Evolutionary conservation across 2,888 invertebrate genomes (phyloP).

Genomic region (Cenopis cana): DNA sequence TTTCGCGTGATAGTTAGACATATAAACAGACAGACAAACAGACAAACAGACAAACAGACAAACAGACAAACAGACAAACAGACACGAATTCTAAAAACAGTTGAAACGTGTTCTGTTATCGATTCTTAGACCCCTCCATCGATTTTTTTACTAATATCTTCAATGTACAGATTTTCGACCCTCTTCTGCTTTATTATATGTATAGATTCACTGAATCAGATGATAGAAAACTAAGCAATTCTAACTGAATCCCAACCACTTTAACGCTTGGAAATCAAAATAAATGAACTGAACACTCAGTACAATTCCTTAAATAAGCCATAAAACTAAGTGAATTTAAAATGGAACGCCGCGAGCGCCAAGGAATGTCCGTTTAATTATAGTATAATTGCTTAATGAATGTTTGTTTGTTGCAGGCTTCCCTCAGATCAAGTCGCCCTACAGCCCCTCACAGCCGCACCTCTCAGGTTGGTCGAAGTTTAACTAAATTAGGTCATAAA

Average conservation of each 20-base stretch:
- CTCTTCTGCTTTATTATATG: too few relatives aligned
- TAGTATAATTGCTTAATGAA: constrained; percentile 67
- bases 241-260: neutral
- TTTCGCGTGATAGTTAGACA: too few relatives aligned
- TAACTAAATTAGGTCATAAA: too few relatives aligned
- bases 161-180: too few relatives aligned
- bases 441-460: constrained; percentile 86
- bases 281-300: constrained; percentile 17
- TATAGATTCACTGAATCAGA: too few relatives aligned
- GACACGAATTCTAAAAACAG: too few relatives aligned
- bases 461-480: constrained; percentile 81
- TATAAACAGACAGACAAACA: too few relatives aligned
- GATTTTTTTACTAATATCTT: too few relatives aligned
- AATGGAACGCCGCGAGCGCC: neutral
- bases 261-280: constrained; percentile 27
- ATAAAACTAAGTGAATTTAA: constrained; percentile 37
- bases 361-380: constrained; percentile 46
- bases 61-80: too few relatives aligned
- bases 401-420: constrained; percentile 80
- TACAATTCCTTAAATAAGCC: constrained; percentile 33
- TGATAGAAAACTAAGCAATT: neutral
- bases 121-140: too few relatives aligned
- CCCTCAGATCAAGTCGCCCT: constrained; percentile 88
- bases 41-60: too few relatives aligned
- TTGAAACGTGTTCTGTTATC: too few relatives aligned